phyloP scores from a whole-genome alignment of 2,113 vertebrate genomes.

The Seriola rivoliana region DNA sequence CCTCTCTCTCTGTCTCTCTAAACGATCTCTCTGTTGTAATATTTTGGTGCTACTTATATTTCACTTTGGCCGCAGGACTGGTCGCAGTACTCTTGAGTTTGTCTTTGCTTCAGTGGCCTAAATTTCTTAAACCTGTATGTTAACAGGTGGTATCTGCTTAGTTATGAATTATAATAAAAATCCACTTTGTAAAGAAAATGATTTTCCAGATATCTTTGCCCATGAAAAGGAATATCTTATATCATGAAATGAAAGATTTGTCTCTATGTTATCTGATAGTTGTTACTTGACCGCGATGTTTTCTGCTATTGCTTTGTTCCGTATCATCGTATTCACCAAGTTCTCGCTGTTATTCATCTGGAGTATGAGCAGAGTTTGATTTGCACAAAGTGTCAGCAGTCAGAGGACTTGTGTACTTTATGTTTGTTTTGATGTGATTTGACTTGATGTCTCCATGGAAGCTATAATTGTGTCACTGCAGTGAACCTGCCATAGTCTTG shows the following conservation, averaged over 20 bases:
- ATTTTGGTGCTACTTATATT: slow-evolving; percentile 80
- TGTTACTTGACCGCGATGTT: slow-evolving; percentile 71
- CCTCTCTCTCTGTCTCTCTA: slow-evolving; percentile 49
- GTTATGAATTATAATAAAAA: slow-evolving; percentile 39
- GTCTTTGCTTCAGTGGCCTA: slow-evolving; percentile 29
- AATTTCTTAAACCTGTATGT: slow-evolving; percentile 44
- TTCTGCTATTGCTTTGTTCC: slow-evolving; percentile 53
- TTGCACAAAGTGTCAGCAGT: slow-evolving; percentile 74
- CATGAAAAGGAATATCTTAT: slow-evolving; percentile 60
- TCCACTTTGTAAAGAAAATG: slow-evolving; percentile 54
- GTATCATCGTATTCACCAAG: slow-evolving; percentile 32
- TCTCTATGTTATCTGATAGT: slow-evolving; percentile 58
- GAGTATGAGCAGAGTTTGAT: slow-evolving; percentile 66
- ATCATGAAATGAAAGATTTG: slow-evolving; percentile 55
- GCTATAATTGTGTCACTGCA: slow-evolving; percentile 27
- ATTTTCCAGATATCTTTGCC: slow-evolving; percentile 38
- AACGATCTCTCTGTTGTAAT: slow-evolving; percentile 58
- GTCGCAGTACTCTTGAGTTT: slow-evolving; percentile 49
- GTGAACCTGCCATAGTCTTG: slow-evolving; percentile 60
- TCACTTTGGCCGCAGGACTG: slow-evolving; percentile 72
- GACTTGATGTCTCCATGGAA: slow-evolving; percentile 51
- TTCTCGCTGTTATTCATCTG: slow-evolving; percentile 59
- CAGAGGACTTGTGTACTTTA: slow-evolving; percentile 48
- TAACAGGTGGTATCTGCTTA: slow-evolving; percentile 62
- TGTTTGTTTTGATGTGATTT: slow-evolving; percentile 48